Evolutionary conservation across 2,888 invertebrate genomes (phyloP), one percentile per base, ranked within the genome.

Genomic region (Cecidostiba fungosa): DNA sequence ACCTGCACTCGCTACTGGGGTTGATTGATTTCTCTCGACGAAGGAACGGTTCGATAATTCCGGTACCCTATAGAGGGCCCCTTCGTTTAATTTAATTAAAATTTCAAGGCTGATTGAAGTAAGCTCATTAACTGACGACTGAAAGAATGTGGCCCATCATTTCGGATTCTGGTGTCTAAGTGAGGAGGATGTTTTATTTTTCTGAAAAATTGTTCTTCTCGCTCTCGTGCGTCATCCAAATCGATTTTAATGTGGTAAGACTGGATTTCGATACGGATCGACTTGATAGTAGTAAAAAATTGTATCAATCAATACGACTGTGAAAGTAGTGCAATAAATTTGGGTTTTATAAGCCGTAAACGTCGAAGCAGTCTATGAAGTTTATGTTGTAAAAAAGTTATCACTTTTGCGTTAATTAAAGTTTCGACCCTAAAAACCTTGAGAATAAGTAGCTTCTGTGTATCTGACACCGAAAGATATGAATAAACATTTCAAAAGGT

Each of bases 51-150:
- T 81, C 76, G 47, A 85, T 81, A 76, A 85, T 76, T 84, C 54
- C 39, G 23, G 10, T 43, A 19, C 66, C 50, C 54, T 39, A 0
- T 36, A 6, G 36, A 73, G 47, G n/a, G n/a, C n/a, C n/a, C 32
- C 80, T 84, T 84, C 43, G 43, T 81, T 85, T 81, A 81, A 85
- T 85, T 82, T 82, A 85, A 85, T 85, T 82, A 81, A 85, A 85
- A 85, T 82, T 81, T 85, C 77, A 77, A 82, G 72, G 59, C 72
- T 77, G 43, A 77, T 81, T 32, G 43, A 76, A 81, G 47, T 43
- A 70, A 66, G 69, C 80, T 80, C 43, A 76, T 70, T 77, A 80
- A 77, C 80, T 70, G 47, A 39, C 70, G 43, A 72, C 59, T 43
- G 59, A 66, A 69, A 74, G 36, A 76, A 50, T 14, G 39, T 5